Evolutionary conservation across 1,140 invertebrate genomes (phyloP), one percentile per base, ranked within the genome.

Genomic region (Zelostemma sp.): DNA sequence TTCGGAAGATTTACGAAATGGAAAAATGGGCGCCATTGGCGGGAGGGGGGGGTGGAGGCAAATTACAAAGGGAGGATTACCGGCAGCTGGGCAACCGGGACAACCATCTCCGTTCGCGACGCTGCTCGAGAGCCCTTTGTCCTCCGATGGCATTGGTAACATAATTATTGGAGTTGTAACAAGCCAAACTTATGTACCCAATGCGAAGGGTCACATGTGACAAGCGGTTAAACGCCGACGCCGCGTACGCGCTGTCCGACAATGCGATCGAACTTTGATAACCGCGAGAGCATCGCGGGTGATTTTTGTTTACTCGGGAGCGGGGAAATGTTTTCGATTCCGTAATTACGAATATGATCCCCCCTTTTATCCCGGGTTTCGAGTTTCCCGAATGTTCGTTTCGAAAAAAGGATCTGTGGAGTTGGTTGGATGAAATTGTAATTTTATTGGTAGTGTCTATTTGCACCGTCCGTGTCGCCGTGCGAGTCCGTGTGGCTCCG

Each of bases 1-100:
- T n/a, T n/a, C n/a, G n/a, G n/a, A n/a, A n/a, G n/a, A n/a, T n/a
- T n/a, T n/a, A n/a, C n/a, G n/a, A n/a, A n/a, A n/a, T n/a, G n/a
- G 25, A 28, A 46, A n/a, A 18, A 17, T 18, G 69, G 69, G 72
- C 79, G 79, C 81, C 78, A 84, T 68, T 85, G 83, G 70, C 61
- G 80, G 64, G 49, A 69, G 73, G 79, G 83, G 78, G 80, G 81
- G 77, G 78, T 76, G 63, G 77, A 84, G 81, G 83, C 77, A 85
- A 83, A 84, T 85, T 84, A 86, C 84, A 86, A 86, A 86, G 78
- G 81, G 83, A 86, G 84, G 84, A 86, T 86, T 86, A 85, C 81
- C 76, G 79, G 82, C 83, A 85, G 84, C 83, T 85, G 83, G 83
- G 80, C 83, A 80, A 73, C 70, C 67, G 62, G 69, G 74, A 72